Conservation (phyloP, 2,888 invertebrate genomes). For the Cheilosia urbana region DNA sequence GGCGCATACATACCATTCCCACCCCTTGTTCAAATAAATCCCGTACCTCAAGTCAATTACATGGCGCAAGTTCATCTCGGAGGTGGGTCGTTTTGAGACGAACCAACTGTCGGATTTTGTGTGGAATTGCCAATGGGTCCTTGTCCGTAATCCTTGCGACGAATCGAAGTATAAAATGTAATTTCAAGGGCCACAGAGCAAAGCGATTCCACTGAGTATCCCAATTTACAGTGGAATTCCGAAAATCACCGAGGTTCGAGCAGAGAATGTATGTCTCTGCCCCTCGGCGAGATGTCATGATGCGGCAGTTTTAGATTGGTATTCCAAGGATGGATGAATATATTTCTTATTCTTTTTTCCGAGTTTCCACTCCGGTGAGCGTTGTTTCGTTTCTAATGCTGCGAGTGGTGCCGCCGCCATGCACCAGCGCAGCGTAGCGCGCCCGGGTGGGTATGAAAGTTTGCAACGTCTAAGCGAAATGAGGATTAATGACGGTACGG, state of each 20-base stretch:
- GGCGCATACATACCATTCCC: neutral
- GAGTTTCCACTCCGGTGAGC: slow-evolving; percentile 43
- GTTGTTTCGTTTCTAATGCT: neutral
- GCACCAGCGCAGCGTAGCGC: neutral
- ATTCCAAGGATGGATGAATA: slow-evolving; percentile 11
- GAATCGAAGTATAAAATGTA: slow-evolving; percentile 64
- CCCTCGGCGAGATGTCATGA: slow-evolving; percentile 42
- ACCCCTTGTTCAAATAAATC: slow-evolving; percentile 33
- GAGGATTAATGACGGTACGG: slow-evolving; percentile 37
- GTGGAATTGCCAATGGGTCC: slow-evolving; percentile 39
- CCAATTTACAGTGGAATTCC: slow-evolving; percentile 58
- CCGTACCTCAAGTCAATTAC: slow-evolving; percentile 54
- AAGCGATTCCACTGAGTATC: slow-evolving; percentile 16
- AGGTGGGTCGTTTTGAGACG: slow-evolving; percentile 33
- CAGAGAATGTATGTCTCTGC: too few species aligned
- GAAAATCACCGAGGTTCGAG: slow-evolving; percentile 43
- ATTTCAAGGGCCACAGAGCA: slow-evolving; percentile 74
- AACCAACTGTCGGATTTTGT: slow-evolving; percentile 57
- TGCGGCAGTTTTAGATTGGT: slow-evolving; percentile 26
- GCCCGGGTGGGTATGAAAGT: slow-evolving; percentile 1
- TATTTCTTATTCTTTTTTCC: neutral
- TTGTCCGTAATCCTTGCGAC: slow-evolving; percentile 72
- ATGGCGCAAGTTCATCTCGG: slow-evolving; percentile 38
- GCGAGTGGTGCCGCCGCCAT: neutral
- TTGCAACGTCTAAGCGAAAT: slow-evolving; percentile 7